Percentiles rank a stretch among this genome's conserved stretches.
Conservation (phyloP, 2,113 vertebrate species). For the Cichladusa arquata region DNA sequence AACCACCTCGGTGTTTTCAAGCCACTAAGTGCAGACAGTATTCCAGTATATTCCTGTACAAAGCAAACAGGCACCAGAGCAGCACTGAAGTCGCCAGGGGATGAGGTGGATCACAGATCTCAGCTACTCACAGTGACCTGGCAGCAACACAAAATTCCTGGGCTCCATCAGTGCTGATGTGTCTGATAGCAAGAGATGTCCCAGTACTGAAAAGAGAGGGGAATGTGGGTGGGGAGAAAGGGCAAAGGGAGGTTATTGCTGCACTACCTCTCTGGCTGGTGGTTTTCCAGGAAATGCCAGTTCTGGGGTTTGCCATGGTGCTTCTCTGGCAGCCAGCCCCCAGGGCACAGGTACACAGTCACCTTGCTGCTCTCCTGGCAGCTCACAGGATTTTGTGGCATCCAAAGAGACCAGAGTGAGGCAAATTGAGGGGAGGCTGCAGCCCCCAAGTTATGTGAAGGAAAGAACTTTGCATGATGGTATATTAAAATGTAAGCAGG, state of each 20-base stretch:
- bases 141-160: background rate
- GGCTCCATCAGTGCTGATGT: rapidly evolving
- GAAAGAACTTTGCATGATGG: background rate
- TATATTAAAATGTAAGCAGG: background rate
- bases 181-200: background rate
- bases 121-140: background rate
- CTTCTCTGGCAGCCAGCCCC: background rate
- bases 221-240: background rate
- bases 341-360: background rate
- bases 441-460: background rate
- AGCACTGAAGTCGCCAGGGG: rapidly evolving
- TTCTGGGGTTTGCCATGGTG: background rate
- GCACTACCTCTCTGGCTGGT: background rate
- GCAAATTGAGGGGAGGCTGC: background rate
- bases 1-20: background rate
- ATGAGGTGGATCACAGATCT: background rate
- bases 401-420: background rate
- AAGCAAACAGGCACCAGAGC: background rate
- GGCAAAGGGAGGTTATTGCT: background rate
- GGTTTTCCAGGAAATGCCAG: background rate
- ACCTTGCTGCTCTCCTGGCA: background rate
- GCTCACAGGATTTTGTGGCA: background rate
- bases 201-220: background rate
- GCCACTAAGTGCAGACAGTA: background rate
- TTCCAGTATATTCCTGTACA: too few relatives aligned